phyloP scores from a whole-genome alignment of 2,888 invertebrate species.

The Polietes domitor region DNA sequence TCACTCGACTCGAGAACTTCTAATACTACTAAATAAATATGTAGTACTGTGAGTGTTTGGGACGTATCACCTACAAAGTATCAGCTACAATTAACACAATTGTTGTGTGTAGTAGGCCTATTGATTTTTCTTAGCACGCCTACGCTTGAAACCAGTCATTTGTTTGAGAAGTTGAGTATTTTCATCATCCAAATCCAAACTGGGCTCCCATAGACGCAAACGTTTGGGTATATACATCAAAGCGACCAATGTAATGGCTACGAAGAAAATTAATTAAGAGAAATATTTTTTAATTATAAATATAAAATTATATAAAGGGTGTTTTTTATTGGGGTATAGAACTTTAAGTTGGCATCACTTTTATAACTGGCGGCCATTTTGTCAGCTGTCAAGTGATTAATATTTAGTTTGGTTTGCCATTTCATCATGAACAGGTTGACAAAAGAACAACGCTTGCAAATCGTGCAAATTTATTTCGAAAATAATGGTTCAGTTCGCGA shows the following conservation, averaged over 20 bases:
- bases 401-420: too few species aligned
- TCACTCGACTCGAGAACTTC: neutral
- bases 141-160: constrained; percentile 84
- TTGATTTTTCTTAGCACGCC: constrained; percentile 79
- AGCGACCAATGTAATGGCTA: constrained; percentile 86
- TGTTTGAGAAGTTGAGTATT: constrained; percentile 86
- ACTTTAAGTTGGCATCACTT: too few species aligned
- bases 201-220: constrained; percentile 85
- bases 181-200: constrained; percentile 86
- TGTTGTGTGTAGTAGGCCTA: constrained; percentile 34
- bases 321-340: too few species aligned
- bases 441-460: too few species aligned
- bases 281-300: neutral
- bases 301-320: too few species aligned
- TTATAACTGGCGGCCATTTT: too few species aligned
- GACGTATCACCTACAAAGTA: neutral
- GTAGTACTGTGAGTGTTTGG: neutral
- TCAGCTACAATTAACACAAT: constrained; percentile 10
- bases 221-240: constrained; percentile 86
- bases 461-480: too few species aligned
- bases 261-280: constrained; percentile 70
- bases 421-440: too few species aligned
- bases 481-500: too few species aligned
- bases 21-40: neutral
- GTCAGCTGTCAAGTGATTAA: too few species aligned